These are phyloP conservation scores for Sisyra nigra DNA, from an alignment of 2,888 invertebrate species.

Conservation along the genomic window DNA sequence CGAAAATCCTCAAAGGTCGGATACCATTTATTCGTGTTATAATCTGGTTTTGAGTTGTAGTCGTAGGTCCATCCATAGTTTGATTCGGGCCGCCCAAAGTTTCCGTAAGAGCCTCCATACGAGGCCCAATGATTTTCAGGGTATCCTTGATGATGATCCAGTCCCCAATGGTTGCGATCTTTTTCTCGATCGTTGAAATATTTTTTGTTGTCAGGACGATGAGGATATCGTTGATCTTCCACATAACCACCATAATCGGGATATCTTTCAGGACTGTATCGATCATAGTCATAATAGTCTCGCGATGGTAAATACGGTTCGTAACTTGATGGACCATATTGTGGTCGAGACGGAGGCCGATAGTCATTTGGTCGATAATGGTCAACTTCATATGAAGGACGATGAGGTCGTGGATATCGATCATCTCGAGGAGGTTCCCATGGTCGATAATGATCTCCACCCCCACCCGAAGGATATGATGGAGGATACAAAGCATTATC, in stretches of 20 bases:
- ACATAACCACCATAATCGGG: constrained; percentile 6
- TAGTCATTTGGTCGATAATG: constrained; percentile 1
- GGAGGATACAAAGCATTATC: neutral
- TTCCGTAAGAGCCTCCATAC: constrained; percentile 44
- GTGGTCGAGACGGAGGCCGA: constrained; percentile 20
- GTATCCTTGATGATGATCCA: constrained; percentile 21
- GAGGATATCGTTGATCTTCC: constrained; percentile 8
- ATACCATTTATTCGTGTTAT: constrained; percentile 5
- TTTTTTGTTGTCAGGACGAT: constrained; percentile 15
- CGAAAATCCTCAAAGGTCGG: constrained; percentile 6
- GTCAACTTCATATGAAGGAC: neutral
- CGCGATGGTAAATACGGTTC: constrained; percentile 8
- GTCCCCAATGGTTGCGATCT: constrained; percentile 19
- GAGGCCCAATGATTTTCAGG: constrained; percentile 37
- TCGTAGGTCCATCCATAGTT: constrained; percentile 9
- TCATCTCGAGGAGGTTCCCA: constrained; percentile 1
- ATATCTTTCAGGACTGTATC: neutral
- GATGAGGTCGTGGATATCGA: neutral
- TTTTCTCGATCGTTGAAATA: constrained; percentile 16
- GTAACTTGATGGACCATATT: constrained; percentile 27
- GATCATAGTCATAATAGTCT: neutral
- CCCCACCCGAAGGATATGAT: neutral
- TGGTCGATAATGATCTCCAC: constrained; percentile 4
- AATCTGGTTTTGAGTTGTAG: neutral
- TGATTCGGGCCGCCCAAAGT: constrained; percentile 17